phyloP scores from a whole-genome alignment of 2,888 invertebrate species.

The Apamea crenata region DNA sequence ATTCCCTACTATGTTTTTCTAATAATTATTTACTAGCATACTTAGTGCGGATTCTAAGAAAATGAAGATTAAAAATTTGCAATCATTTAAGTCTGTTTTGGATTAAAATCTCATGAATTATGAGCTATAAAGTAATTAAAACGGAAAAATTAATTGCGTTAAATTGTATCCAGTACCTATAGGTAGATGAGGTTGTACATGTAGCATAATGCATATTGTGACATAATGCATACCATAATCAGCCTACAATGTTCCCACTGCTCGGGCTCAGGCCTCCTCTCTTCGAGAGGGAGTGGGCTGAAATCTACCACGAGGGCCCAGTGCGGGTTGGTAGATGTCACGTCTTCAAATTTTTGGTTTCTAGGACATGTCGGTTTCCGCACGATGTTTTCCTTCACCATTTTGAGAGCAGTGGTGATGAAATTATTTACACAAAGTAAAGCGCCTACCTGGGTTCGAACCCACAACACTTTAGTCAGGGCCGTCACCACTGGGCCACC shows the following conservation, averaged over 20 bases:
- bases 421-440: no score
- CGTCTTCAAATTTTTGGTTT: neutral
- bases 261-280: neutral
- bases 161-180: neutral
- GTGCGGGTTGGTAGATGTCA: neutral
- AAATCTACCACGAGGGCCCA: neutral
- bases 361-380: neutral
- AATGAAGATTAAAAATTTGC: neutral
- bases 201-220: neutral
- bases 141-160: neutral
- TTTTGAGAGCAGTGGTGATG: no score
- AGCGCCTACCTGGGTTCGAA: no score
- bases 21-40: neutral
- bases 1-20: slow-evolving; percentile 11
- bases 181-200: neutral
- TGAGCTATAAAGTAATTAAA: slow-evolving; percentile 6
- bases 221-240: neutral
- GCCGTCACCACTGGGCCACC: no score
- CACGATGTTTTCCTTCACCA: neutral
- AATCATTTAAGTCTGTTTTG: neutral
- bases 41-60: slow-evolving; percentile 7
- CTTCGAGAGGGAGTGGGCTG: neutral
- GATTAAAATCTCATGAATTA: neutral
- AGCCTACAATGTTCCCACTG: neutral
- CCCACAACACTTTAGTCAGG: no score